phyloP scores from a whole-genome alignment of 2,113 vertebrate genomes.

The Clarias gariepinus region DNA sequence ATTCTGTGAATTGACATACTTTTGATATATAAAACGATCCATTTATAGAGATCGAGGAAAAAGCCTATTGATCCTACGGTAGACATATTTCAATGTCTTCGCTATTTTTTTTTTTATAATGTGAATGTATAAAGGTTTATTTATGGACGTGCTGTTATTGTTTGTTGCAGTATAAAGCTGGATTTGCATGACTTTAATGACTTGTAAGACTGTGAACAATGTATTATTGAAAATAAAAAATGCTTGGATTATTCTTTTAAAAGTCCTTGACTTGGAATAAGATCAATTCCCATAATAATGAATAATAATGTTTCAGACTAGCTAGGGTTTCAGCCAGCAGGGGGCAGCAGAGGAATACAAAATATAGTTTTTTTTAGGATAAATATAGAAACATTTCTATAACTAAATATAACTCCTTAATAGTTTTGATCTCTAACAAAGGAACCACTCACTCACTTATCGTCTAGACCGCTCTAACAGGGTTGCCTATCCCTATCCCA shows the following conservation, averaged over 20 bases:
- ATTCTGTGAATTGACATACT: constrained; percentile 51
- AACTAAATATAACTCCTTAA: no score
- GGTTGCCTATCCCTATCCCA: no score
- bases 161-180: neutral
- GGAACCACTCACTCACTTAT: no score
- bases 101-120: neutral
- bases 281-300: neutral
- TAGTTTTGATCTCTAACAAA: no score
- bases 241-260: neutral
- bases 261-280: neutral
- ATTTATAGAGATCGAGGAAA: constrained; percentile 28
- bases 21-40: constrained; percentile 30
- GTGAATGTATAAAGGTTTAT: constrained; percentile 18
- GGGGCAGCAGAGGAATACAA: neutral
- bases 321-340: neutral
- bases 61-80: neutral
- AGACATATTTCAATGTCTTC: constrained; percentile 13
- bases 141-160: constrained; percentile 1
- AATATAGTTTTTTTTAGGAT: no score
- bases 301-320: neutral
- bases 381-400: neutral
- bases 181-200: constrained; percentile 54
- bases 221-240: constrained; percentile 13
- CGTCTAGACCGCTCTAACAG: no score
- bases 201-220: constrained; percentile 34